These are phyloP conservation scores for Melanostigma gelatinosum DNA, from an alignment of 2,113 vertebrate species.

Conservation along the genomic window DNA sequence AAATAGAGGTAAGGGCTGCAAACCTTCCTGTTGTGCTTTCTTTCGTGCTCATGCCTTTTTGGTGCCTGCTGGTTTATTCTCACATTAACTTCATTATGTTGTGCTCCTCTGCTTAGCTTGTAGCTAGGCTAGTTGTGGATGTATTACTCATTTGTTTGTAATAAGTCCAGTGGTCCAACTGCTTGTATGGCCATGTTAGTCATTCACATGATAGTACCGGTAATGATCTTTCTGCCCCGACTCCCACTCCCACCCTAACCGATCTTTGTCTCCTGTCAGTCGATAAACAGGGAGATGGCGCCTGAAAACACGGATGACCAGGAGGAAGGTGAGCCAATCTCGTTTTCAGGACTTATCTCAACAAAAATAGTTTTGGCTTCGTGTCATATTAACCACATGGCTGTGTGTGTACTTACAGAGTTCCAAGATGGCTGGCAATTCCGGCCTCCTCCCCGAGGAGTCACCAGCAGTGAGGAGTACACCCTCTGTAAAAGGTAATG, in stretches of 20 bases:
- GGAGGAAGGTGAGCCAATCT: conserved; percentile 81
- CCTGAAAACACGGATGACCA: conserved; percentile 81
- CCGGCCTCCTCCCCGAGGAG: conserved; percentile 94
- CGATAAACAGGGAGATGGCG: conserved; percentile 78
- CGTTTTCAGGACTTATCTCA: not conserved
- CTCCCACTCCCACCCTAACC: not conserved
- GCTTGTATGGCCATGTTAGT: conserved; percentile 13
- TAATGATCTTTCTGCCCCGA: conserved; percentile 20
- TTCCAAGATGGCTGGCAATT: conserved; percentile 95
- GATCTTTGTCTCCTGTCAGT: conserved; percentile 59
- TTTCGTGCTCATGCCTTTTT: not conserved
- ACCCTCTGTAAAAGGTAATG: conserved; percentile 96
- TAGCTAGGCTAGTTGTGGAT: conserved; percentile 16
- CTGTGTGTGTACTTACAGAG: conserved; percentile 66
- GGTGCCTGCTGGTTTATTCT: not conserved
- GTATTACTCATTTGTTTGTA: conserved; percentile 28
- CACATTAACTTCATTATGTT: conserved; percentile 15
- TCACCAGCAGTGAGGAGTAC: conserved; percentile 99
- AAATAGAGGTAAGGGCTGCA: conserved; percentile 89
- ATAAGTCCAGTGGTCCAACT: conserved; percentile 6
- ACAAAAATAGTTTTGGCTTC: not conserved
- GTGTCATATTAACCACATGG: conserved; percentile 30
- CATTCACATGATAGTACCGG: conserved; percentile 20
- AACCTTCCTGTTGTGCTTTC: not conserved
- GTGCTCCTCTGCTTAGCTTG: conserved; percentile 4